These are phyloP conservation scores for Lasioglossum calceatum DNA, from an alignment of 2,888 invertebrate species.

Conservation along the genomic window DNA sequence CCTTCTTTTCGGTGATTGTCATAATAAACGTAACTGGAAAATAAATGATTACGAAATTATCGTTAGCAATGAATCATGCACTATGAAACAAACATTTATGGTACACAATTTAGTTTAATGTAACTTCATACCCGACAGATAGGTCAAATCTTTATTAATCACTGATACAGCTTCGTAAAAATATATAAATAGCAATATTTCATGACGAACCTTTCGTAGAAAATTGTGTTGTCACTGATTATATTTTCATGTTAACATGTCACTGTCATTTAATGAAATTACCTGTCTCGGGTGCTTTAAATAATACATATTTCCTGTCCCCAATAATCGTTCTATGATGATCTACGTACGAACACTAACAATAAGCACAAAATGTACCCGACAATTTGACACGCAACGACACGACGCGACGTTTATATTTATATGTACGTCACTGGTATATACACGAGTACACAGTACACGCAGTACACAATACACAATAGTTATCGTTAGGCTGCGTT, in stretches of 20 bases:
- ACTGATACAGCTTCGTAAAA: background rate
- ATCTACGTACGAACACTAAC: background rate
- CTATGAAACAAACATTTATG: background rate
- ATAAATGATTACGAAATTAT: background rate
- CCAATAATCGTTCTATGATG: background rate
- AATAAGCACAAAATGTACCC: background rate
- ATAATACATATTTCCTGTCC: background rate
- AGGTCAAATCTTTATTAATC: background rate
- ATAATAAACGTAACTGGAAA: slow-evolving; percentile 11
- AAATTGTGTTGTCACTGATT: background rate
- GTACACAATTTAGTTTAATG: background rate
- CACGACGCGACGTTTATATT: background rate
- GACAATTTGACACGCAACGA: background rate
- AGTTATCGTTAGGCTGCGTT: background rate
- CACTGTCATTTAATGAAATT: background rate
- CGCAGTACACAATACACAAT: no score
- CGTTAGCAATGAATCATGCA: no score
- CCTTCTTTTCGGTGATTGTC: background rate
- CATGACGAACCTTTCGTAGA: background rate
- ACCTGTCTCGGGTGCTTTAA: background rate
- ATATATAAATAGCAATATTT: background rate
- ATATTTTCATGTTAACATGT: background rate
- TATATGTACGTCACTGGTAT: no score
- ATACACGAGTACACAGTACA: no score
- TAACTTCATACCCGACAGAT: background rate